Conservation (phyloP, 2,113 vertebrate species). For the Bujurquina vittata region DNA sequence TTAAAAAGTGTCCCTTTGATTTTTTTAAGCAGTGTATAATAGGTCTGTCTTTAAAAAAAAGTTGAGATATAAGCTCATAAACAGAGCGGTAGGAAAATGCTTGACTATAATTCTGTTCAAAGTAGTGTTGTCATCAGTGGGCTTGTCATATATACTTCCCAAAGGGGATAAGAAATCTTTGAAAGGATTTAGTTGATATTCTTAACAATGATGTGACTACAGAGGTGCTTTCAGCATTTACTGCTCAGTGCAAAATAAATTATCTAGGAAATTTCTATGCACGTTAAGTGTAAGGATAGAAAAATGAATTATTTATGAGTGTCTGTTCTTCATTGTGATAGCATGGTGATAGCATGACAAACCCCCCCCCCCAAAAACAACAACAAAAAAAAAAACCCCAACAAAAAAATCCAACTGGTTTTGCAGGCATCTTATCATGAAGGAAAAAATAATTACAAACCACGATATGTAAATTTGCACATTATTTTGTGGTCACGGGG, state of each 20-base stretch:
- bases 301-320: constrained; percentile 75
- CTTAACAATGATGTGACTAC: constrained; percentile 39
- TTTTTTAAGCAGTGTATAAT: background rate
- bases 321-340: constrained; percentile 66
- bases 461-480: constrained; percentile 72
- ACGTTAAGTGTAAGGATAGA: constrained; percentile 42
- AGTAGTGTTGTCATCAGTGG: constrained; percentile 13
- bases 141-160: constrained; percentile 35
- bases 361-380: too few species aligned
- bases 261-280: constrained; percentile 65
- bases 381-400: background rate
- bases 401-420: constrained; percentile 30
- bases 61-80: background rate
- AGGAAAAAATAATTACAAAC: constrained; percentile 57
- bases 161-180: constrained; percentile 45
- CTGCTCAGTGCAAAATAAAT: constrained; percentile 64
- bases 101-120: constrained; percentile 24
- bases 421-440: constrained; percentile 67
- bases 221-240: constrained; percentile 53
- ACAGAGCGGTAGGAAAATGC: constrained; percentile 1
- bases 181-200: constrained; percentile 55
- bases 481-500: constrained; percentile 75
- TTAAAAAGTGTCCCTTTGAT: too few species aligned
- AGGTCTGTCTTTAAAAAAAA: background rate
- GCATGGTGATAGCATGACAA: constrained; percentile 53